Evolutionary conservation across 2,797 vertebrate species (phyloP), one percentile per base, ranked within the genome.

Genomic region (Limnodromus scolopaceus): DNA sequence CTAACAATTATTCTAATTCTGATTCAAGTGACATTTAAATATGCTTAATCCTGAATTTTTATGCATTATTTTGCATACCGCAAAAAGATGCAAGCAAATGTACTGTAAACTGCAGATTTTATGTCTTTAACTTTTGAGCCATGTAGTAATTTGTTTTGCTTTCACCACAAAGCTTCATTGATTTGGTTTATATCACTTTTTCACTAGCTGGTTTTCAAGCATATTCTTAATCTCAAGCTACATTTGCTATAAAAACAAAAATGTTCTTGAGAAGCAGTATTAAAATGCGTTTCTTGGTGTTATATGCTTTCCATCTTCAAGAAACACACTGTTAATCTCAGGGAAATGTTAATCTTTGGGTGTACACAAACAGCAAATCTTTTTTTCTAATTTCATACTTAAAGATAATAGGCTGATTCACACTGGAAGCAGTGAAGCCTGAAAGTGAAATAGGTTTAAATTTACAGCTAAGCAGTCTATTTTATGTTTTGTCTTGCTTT

Each of bases 391-490:
- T 97, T 97, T 97, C 96, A 92, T 96, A 87, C 81, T 96, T 69
- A 68, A 92, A 96, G 95, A 78, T 96, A 97, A 97, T 96, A 82
- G 97, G 76, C 84, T 96, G 94, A 97, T 97, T 97, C 95, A 92
- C 72, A 89, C 43, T 95, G 92, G 82, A 94, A 96, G 89, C 65
- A 68, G 75, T 70, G 91, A 96, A 96, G 94, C 79, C 80, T 95
- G 94, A 93, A 96, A 96, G 90, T 94, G 94, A 96, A 97, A 96
- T 95, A 93, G 86, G 92, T 97, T 97, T 96, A 95, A 97, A 97
- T 98, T 97, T 96, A 96, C 93, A 95, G 92, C 95, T 93, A 87
- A 88, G 58, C 78, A 60, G 61, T 83, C 92, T 94, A 92, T 86
- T 97, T 94, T 96, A 90, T 90, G 88, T 96, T 96, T 97, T 97